Base-by-base conservation (phyloP, 2,113 vertebrate genomes). In the Seriola quinqueradiata region DNA sequence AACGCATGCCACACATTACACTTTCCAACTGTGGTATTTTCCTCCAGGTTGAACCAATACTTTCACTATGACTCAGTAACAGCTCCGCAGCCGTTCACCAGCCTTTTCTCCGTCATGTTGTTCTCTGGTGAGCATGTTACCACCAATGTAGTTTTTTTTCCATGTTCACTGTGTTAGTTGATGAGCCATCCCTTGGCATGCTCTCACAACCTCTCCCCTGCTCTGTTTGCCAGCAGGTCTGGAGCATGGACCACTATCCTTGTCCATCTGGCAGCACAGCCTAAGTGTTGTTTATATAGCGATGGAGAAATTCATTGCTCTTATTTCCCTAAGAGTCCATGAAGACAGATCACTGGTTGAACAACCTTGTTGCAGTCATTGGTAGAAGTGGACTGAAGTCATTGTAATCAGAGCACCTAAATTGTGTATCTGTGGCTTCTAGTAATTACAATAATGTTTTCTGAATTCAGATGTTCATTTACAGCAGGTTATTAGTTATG, bases 181-280 rank as follows among this genome's bases (percentile, higher is more conserved):
- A 86, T 85, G 80, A 90, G 61, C 79, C 68, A 60, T 84, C 63
- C 42, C 8, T 36, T 89, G 58, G 82, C 77, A 59, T 52, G 7
- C n/a, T 79, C 77, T 67, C 50, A 38, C 57, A 70, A 36, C 83
- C 65, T 81, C 60, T 89, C 82, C 79, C 63, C 14, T 66, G 28
- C 65, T 83, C n/a, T 5, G 21, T 77, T 81, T 89, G 82, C 90
- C 92, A 93, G 71, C 58, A 83, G 65, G 58, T 83, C 83, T 87
- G 86, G 76, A 93, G 69, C 69, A 57, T 63, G 44, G 68, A 76
- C 71, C 61, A 17, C 75, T 70, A 61, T 85, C 77, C n/a, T 55
- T 78, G 64, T 93, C 89, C 90, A 88, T 92, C 84, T 93, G 90
- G 88, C 85, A 82, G 36, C 34, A 48, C 34, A 28, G 68, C 40